phyloP scores from a whole-genome alignment of 2,888 invertebrate genomes.

The Gortyna flavago region DNA sequence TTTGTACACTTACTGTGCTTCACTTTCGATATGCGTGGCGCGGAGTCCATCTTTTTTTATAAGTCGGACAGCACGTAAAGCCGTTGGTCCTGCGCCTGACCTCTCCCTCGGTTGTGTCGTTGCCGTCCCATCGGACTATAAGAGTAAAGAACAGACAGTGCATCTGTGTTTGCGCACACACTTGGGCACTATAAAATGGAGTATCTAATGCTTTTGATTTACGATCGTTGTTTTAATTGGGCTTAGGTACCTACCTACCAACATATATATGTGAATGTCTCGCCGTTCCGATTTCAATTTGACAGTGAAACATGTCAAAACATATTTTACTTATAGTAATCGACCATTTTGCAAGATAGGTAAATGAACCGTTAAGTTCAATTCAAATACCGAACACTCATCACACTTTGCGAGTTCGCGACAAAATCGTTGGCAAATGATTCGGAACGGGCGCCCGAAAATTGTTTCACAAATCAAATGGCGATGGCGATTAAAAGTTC shows the following conservation, averaged over 20 bases:
- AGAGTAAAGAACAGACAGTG: no score
- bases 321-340: background rate
- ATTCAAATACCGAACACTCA: conserved; percentile 35
- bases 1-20: no score
- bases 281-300: conserved; percentile 8
- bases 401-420: conserved; percentile 14
- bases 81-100: no score
- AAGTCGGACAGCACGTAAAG: no score
- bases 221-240: conserved; percentile 14
- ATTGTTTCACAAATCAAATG: conserved; percentile 47
- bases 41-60: no score
- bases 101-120: no score
- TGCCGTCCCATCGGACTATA: no score
- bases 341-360: conserved; percentile 9
- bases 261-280: background rate
- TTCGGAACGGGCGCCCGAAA: conserved; percentile 21
- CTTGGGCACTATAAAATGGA: no score
- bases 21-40: no score
- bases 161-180: no score
- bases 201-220: conserved; percentile 5
- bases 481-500: conserved; percentile 43
- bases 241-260: background rate
- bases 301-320: background rate
- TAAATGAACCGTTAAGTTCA: conserved; percentile 48
- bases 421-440: conserved; percentile 40